Conservation (phyloP, 2,113 vertebrate genomes). For the Hemibagrus wyckioides region DNA sequence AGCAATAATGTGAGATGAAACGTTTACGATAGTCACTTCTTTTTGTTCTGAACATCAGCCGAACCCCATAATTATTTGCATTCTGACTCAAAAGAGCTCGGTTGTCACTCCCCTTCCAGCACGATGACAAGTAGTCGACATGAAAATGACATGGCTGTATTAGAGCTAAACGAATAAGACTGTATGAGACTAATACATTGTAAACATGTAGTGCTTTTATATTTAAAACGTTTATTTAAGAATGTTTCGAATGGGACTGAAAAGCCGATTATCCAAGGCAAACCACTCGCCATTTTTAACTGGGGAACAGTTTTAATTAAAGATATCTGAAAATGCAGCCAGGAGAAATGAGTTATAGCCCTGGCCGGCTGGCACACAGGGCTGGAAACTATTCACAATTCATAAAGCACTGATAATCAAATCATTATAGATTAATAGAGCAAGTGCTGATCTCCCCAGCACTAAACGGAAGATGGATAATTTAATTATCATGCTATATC, state of each 20-base stretch:
- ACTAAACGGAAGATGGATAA: constrained; percentile 30
- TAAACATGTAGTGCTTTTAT: background rate
- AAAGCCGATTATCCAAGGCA: constrained; percentile 3
- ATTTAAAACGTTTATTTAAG: background rate
- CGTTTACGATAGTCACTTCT: constrained; percentile 9
- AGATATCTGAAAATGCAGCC: background rate
- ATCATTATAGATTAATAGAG: constrained; percentile 62
- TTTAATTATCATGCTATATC: constrained; percentile 44
- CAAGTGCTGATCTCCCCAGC: constrained; percentile 19
- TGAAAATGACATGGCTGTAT: background rate
- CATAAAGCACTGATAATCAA: constrained; percentile 62
- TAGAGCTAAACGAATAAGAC: background rate
- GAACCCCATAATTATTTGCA: background rate
- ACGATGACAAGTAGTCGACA: background rate
- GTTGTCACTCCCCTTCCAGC: background rate
- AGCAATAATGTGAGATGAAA: constrained; percentile 20
- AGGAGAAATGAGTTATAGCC: constrained; percentile 1
- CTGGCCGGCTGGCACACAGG: constrained; percentile 15
- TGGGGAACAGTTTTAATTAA: constrained; percentile 29
- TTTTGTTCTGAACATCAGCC: background rate
- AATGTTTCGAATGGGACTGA: background rate
- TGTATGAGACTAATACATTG: background rate
- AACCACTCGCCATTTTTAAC: background rate
- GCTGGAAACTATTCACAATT: constrained; percentile 45
- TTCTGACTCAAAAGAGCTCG: background rate